Evolutionary conservation across 2,113 vertebrate species (phyloP).

Genomic region (Strigops habroptila): DNA sequence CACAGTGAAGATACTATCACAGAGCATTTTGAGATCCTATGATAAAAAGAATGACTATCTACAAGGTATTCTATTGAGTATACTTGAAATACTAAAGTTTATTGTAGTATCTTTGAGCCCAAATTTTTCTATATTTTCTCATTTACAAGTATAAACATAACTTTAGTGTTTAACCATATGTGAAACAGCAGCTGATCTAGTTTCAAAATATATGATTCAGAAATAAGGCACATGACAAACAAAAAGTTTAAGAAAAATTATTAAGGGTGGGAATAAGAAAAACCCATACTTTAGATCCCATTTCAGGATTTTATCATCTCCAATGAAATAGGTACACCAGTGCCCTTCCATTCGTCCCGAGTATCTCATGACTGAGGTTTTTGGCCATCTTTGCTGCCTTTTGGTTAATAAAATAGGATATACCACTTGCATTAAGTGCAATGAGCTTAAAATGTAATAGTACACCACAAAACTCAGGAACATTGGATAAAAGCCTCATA

Average conservation of each 20-base stretch:
- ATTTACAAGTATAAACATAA: not conserved
- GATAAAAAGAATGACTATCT: not conserved
- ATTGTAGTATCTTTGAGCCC: not conserved
- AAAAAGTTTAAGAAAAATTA: not conserved
- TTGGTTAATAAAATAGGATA: conserved; percentile 30
- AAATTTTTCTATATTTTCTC: not conserved
- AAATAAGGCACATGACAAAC: not conserved
- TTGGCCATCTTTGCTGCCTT: conserved; percentile 14
- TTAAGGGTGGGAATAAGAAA: not conserved
- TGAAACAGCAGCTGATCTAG: not conserved
- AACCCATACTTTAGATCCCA: not conserved
- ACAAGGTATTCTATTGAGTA: not conserved
- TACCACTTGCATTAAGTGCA: conserved; percentile 26
- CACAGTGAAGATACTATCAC: not conserved
- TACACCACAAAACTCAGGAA: not conserved
- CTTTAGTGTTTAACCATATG: not conserved
- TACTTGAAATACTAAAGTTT: not conserved
- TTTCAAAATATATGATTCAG: not conserved
- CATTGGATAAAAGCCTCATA: not conserved
- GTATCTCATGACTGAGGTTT: not conserved
- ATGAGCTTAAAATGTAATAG: conserved; percentile 31
- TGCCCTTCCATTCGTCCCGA: not conserved
- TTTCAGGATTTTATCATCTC: not conserved
- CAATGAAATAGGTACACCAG: not conserved
- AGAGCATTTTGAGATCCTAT: not conserved